These are phyloP conservation scores for Hirtodrosophila histrioides DNA, from an alignment of 2,888 invertebrate species.

Conservation along the genomic window DNA sequence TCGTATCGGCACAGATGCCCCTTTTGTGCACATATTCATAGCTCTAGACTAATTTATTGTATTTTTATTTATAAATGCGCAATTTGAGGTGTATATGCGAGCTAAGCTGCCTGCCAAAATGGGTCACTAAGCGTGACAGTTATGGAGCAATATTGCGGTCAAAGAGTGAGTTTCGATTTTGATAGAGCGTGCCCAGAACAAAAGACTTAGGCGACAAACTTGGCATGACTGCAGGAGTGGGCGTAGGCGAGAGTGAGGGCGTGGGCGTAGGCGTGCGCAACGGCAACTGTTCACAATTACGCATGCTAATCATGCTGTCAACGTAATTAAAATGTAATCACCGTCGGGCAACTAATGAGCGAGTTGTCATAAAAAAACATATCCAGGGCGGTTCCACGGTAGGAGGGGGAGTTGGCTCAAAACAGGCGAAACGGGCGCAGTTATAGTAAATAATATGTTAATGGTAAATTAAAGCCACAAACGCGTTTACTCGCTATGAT, in stretches of 20 bases:
- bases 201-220: constrained; percentile 71
- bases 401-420: neutral
- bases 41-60: constrained; percentile 57
- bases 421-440: constrained; percentile 35
- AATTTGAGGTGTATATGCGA: constrained; percentile 40
- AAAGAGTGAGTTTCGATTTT: constrained; percentile 29
- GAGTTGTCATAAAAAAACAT: constrained; percentile 63
- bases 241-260: constrained; percentile 21
- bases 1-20: constrained; percentile 15
- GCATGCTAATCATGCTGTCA: constrained; percentile 77
- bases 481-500: constrained; percentile 57
- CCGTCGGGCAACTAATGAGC: constrained; percentile 65
- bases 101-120: constrained; percentile 56
- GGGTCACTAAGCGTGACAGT: constrained; percentile 77
- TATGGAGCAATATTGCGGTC: constrained; percentile 68
- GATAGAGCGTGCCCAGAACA: constrained; percentile 43
- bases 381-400: constrained; percentile 5
- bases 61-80: constrained; percentile 74
- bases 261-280: constrained; percentile 17
- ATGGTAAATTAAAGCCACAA: constrained; percentile 77
- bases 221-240: constrained; percentile 11
- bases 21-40: constrained; percentile 23
- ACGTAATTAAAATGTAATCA: constrained; percentile 77
- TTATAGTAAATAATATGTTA: constrained; percentile 73
- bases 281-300: constrained; percentile 61